These are phyloP conservation scores for Cynocephalus volans DNA, from an alignment of 2,113 vertebrate species.

Conservation along the genomic window DNA sequence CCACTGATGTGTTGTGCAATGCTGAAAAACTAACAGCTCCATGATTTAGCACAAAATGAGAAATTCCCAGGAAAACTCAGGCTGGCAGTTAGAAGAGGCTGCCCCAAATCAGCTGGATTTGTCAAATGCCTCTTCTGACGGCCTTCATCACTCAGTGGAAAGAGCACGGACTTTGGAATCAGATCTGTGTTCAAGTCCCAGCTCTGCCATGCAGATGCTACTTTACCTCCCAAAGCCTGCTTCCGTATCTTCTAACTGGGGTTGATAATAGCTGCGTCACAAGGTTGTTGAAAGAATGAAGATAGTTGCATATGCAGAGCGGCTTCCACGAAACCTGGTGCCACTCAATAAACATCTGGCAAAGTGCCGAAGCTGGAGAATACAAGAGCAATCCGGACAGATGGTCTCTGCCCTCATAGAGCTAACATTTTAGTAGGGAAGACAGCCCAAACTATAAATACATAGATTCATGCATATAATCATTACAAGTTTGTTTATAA, in stretches of 20 bases:
- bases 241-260: neutral
- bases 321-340: neutral
- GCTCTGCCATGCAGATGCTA: neutral
- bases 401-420: neutral
- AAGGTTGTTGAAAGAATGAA: neutral
- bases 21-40: neutral
- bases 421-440: neutral
- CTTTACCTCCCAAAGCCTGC: neutral
- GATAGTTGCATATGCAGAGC: neutral
- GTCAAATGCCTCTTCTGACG: neutral
- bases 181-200: neutral
- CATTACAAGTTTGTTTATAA: neutral
- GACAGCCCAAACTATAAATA: neutral
- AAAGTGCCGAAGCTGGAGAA: neutral
- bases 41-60: slow-evolving; percentile 25
- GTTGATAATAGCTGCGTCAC: neutral
- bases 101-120: neutral
- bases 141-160: neutral
- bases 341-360: neutral
- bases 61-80: neutral
- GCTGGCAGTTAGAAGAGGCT: neutral
- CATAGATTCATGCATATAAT: neutral
- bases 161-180: neutral
- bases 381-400: neutral
- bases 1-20: neutral